Base-by-base conservation (phyloP, 2,113 vertebrate species). In the Micronycteris hirsuta region DNA sequence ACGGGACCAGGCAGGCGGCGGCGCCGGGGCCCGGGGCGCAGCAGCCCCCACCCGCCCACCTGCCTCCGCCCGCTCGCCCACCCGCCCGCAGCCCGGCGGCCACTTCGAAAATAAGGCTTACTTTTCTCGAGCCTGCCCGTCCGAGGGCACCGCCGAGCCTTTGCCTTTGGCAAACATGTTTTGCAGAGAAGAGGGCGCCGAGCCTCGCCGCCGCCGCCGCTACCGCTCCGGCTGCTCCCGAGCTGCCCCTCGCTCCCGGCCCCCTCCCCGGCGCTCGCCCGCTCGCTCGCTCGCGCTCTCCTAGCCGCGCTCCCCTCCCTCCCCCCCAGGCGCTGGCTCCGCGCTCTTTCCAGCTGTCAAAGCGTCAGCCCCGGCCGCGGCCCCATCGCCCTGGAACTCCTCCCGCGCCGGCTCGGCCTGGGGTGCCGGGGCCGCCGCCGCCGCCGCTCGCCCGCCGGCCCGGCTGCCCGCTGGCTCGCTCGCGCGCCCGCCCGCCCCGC, bases 81-180 rank as follows among this genome's bases (percentile, higher is more conserved):
- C 76, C 95, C 81, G 47, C 81, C 90, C 86, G 74, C 68, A 93
- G 86, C 80, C 91, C 82, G 28, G 65, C 41, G 47, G 89, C 86
- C 96, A 94, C 93, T 95, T 96, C 86, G 93, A 86, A 88, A 89
- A 74, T 47, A 80, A 45, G 89, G 74, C 99, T 99, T 99, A 99
- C 99, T 99, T 99, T 98, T 99, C 99, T 97, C 99, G 98, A 95
- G 99, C 99, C 97, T 99, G 99, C 97, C 99, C 99, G 98, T 99
- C 99, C 98, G 99, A 99, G 96, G 99, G 99, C 98, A 99, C 99
- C 97, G 99, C 99, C 97, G 99, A 99, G 98, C 99, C 99, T 99
- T 99, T 99, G 98, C 99, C 99, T 99, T 99, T 99, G 93, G 99
- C 99, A 98, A 99, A 99, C 99, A 99, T 99, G 98, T 97, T 99